Evolutionary conservation across 2,113 vertebrate species (phyloP).

Genomic region (Paratilapia polleni): DNA sequence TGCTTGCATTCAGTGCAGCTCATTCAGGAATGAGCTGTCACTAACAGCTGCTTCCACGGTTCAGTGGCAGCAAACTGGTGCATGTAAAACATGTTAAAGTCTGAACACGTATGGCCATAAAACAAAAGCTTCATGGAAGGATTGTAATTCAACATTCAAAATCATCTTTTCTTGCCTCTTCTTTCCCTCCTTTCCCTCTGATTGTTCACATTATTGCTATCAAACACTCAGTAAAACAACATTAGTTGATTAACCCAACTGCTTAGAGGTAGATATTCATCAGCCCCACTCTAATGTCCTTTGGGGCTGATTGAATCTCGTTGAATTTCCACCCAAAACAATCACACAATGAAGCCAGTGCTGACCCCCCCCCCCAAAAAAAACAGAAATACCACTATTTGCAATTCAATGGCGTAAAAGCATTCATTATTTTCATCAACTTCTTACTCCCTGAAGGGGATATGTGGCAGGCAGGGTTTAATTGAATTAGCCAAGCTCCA

Average conservation of each 20-base stretch:
- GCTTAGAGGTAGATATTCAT: background rate
- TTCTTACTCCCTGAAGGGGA: constrained; percentile 8
- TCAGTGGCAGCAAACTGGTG: background rate
- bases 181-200: background rate
- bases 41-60: background rate
- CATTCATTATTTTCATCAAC: constrained; percentile 43
- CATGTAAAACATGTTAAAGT: background rate
- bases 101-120: background rate
- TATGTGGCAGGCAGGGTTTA: background rate
- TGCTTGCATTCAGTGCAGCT: background rate
- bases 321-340: constrained; percentile 33
- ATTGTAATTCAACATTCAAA: background rate
- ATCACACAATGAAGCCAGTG: constrained; percentile 6
- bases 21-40: background rate
- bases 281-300: constrained; percentile 8
- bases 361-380: accelerated
- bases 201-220: background rate
- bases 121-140: background rate
- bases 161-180: background rate
- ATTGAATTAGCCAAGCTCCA: constrained; percentile 48
- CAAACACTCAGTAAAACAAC: background rate
- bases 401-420: constrained; percentile 37
- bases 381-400: constrained; percentile 50
- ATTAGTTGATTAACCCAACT: background rate
- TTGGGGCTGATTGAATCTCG: constrained; percentile 27